Evolutionary conservation across 2,113 vertebrate genomes (phyloP).

Genomic region (Haemorhous mexicanus): DNA sequence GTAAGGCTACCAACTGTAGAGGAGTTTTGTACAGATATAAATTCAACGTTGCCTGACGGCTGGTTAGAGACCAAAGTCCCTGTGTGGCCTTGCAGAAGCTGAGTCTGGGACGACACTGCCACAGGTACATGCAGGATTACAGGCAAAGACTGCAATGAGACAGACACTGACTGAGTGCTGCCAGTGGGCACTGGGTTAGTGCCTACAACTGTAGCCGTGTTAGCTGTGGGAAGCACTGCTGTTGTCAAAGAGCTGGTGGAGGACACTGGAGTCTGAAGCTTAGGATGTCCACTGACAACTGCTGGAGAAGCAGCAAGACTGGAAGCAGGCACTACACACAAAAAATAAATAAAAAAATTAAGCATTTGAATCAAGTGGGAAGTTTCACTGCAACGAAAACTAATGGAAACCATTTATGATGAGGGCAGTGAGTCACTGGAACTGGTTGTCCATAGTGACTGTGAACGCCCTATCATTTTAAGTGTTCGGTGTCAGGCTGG

Average conservation of each 20-base stretch:
- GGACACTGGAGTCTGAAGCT: slow-evolving; percentile 70
- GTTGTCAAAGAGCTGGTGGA: slow-evolving; percentile 72
- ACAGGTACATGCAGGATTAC: slow-evolving; percentile 82
- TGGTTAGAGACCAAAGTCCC: slow-evolving; percentile 80
- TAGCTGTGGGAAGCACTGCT: slow-evolving; percentile 75
- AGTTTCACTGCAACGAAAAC: neutral
- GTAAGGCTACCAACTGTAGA: slow-evolving; percentile 74
- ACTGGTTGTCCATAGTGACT: neutral
- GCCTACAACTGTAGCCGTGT: slow-evolving; percentile 74
- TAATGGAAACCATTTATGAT: neutral
- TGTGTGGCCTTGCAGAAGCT: slow-evolving; percentile 77
- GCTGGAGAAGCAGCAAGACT: slow-evolving; percentile 62
- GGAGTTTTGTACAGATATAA: slow-evolving; percentile 79
- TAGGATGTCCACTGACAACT: slow-evolving; percentile 69
- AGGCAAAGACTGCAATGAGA: slow-evolving; percentile 79
- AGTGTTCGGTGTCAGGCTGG: neutral
- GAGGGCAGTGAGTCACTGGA: neutral
- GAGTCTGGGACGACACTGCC: slow-evolving; percentile 80
- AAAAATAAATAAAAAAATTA: neutral
- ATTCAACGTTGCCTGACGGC: slow-evolving; percentile 77
- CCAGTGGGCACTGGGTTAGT: slow-evolving; percentile 72
- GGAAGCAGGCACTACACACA: slow-evolving; percentile 63
- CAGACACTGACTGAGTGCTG: slow-evolving; percentile 75
- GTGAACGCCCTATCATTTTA: neutral
- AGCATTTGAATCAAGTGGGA: neutral